Evolutionary conservation across 2,113 vertebrate species (phyloP).

Genomic region (Circaetus gallicus): DNA sequence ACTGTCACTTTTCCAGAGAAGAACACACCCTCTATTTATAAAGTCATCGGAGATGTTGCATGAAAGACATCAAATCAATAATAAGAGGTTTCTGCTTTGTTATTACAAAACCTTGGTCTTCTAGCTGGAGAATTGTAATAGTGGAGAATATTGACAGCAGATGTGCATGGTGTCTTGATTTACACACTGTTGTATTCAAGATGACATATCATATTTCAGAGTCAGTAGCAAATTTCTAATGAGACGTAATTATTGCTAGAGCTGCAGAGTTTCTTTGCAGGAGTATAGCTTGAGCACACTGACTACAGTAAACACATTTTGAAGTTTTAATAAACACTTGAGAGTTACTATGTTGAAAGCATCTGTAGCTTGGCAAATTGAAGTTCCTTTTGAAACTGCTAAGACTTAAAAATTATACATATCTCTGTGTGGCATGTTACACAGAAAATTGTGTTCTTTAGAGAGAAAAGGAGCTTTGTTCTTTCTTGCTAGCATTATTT

Average conservation of each 20-base stretch:
- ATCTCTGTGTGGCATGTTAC: background rate
- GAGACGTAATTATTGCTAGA: background rate
- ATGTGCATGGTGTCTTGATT: background rate
- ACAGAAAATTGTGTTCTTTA: background rate
- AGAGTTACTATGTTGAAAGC: background rate
- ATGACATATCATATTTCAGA: background rate
- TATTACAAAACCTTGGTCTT: background rate
- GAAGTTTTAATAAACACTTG: background rate
- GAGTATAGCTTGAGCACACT: background rate
- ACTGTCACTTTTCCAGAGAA: background rate
- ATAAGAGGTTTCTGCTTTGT: background rate
- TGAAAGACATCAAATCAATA: background rate
- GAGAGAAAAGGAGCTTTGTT: rapidly evolving
- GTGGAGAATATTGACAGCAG: background rate
- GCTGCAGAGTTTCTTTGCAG: background rate
- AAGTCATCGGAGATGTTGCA: rapidly evolving
- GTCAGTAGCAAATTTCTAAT: background rate
- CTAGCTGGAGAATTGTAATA: background rate
- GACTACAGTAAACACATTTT: background rate
- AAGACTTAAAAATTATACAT: background rate
- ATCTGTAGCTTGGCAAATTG: background rate
- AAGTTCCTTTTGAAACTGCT: background rate
- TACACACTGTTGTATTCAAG: background rate
- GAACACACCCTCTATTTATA: background rate
- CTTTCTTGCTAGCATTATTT: background rate